These are phyloP conservation scores for Vombatus ursinus DNA, from an alignment of 2,113 vertebrate genomes.

Conservation along the genomic window DNA sequence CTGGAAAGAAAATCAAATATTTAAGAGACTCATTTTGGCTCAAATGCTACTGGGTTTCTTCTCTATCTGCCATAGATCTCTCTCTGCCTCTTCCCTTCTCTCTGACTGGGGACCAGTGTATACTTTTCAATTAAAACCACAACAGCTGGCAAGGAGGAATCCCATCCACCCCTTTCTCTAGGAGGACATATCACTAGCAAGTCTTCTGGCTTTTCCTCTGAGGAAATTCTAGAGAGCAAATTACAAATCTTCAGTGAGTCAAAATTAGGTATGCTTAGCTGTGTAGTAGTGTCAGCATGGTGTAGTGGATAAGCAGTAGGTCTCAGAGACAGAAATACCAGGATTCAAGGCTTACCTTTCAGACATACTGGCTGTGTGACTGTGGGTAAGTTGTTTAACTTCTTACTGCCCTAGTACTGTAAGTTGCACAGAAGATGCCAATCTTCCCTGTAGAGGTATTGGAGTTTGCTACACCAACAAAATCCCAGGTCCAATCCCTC, in stretches of 20 bases:
- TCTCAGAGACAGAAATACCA: background rate
- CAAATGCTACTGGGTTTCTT: slow-evolving; percentile 65
- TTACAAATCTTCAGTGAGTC: background rate
- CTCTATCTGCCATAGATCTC: slow-evolving; percentile 26
- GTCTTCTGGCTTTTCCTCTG: background rate
- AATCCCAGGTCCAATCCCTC: background rate
- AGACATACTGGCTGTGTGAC: background rate
- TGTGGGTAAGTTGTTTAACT: background rate
- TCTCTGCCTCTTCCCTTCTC: slow-evolving; percentile 51
- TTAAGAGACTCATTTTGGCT: slow-evolving; percentile 79
- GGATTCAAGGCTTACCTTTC: background rate
- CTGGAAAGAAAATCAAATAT: slow-evolving; percentile 83
- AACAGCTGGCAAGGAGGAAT: background rate
- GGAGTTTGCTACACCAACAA: background rate
- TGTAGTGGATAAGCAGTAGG: background rate
- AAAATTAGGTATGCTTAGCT: background rate
- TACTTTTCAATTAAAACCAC: slow-evolving; percentile 39
- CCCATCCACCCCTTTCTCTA: background rate
- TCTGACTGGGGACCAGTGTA: background rate
- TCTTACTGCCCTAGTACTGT: background rate
- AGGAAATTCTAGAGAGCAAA: background rate
- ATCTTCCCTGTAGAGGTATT: background rate
- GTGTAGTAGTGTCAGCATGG: background rate
- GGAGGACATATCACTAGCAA: background rate
- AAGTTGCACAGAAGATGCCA: background rate